Base-by-base conservation (phyloP, 2,888 invertebrate genomes). In the Leptopilina myrica region DNA sequence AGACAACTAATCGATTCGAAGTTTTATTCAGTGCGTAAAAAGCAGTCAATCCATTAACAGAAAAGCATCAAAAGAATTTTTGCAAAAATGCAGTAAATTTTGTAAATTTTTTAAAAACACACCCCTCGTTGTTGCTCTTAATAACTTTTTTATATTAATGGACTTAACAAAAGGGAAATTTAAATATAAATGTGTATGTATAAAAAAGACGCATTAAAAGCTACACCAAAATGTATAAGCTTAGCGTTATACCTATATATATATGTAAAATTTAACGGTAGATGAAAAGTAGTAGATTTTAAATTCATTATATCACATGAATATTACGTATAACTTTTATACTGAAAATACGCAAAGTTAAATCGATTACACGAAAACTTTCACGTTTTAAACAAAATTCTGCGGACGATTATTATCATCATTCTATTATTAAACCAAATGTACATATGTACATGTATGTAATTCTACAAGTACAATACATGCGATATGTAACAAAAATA, bases 381-480 rank as follows among this genome's bases (percentile, higher is more conserved):
- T 12, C n/a, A 65, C n/a, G 40, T 40, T 40, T 65, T 65, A 65
- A 33, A 59, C 78, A 66, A 81, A 67, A 76, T 49, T 66, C 53
- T 79, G 75, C 76, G 33, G 33, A 78, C 83, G 76, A 80, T 81
- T 79, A 78, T 20, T 20, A 20, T 20, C 20, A 20, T 78, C 33
- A 43, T 43, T 80, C 66, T 26, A 80, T 79, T 76, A 78, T 81
- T 78, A 81, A 67, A 73, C 46, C 53, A 9, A n/a, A 65, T 77
- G 56, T 78, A 65, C 78, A 20, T 20, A 20, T 20, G 20, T 20
- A 20, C 20, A 20, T 20, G 20, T 20, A 20, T 20, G 20, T 20
- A 20, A 20, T 20, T 20, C 20, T 20, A 20, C 20, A 20, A 62
- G 7, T 59, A 8, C 20, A 15, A 12, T 11, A 49, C 12, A 11